These are phyloP conservation scores for Ganaspis sp. DNA, from an alignment of 1,140 invertebrate species.

Conservation along the genomic window DNA sequence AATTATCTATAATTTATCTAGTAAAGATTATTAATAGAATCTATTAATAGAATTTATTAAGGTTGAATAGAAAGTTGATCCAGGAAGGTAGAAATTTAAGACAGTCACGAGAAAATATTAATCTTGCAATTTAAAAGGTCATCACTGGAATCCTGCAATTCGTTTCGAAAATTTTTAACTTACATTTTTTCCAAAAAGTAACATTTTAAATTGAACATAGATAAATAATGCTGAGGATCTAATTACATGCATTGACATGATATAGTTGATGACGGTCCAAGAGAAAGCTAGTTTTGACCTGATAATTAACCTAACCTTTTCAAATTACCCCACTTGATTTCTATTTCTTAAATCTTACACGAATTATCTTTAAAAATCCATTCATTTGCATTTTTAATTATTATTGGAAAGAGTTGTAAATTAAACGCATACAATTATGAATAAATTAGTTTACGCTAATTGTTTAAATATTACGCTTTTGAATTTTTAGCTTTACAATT, in stretches of 20 bases:
- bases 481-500: too few species aligned
- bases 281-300: slow-evolving; percentile 7
- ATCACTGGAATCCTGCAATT: neutral
- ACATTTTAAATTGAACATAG: neutral
- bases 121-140: neutral
- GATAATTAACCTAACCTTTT: neutral
- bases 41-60: neutral
- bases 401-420: too few species aligned
- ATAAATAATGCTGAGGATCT: slow-evolving; percentile 11
- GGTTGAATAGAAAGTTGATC: neutral
- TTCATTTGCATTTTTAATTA: too few species aligned
- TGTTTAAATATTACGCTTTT: too few species aligned
- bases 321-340: neutral
- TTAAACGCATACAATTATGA: too few species aligned
- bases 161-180: neutral
- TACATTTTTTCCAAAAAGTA: neutral
- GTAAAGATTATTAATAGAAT: neutral
- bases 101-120: slow-evolving; percentile 5
- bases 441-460: too few species aligned
- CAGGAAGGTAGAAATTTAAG: neutral
- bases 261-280: neutral
- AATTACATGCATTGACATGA: slow-evolving; percentile 6
- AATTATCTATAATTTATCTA: too few species aligned
- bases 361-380: neutral
- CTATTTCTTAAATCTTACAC: neutral